phyloP scores from a whole-genome alignment of 2,888 invertebrate species.

The Platycheirus rosarum region DNA sequence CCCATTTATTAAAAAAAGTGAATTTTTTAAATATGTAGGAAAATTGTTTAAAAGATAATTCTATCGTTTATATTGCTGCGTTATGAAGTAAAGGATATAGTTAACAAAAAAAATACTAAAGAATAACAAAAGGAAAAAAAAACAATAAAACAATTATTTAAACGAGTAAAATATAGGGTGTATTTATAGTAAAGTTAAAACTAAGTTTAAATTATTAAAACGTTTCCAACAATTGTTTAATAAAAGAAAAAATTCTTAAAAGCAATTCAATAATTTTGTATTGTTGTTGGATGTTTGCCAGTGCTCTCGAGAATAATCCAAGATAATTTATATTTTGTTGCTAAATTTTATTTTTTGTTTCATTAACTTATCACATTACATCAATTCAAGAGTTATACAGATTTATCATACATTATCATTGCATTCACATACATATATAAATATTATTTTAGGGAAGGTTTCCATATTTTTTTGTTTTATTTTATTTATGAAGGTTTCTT shows the following conservation, averaged over 20 bases:
- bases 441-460: slow-evolving; percentile 19
- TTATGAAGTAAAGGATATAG: too few species aligned
- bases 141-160: too few species aligned
- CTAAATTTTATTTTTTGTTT: slow-evolving; percentile 56
- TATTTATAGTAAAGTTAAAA: too few species aligned
- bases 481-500: slow-evolving; percentile 8
- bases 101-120: too few species aligned
- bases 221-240: too few species aligned
- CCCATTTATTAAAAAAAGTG: too few species aligned
- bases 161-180: too few species aligned
- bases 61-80: too few species aligned
- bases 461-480: slow-evolving; percentile 10
- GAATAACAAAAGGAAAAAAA: too few species aligned
- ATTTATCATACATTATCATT: slow-evolving; percentile 39
- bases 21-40: too few species aligned
- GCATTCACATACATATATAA: slow-evolving; percentile 11
- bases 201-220: too few species aligned
- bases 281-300: slow-evolving; percentile 7
- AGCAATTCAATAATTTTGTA: background rate
- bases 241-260: background rate
- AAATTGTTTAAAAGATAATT: too few species aligned
- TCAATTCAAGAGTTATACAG: slow-evolving; percentile 55
- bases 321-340: slow-evolving; percentile 34
- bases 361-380: slow-evolving; percentile 70
- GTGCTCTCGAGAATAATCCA: slow-evolving; percentile 31